These are phyloP conservation scores for Samia ricini DNA, from an alignment of 1,140 invertebrate species.

Conservation along the genomic window DNA sequence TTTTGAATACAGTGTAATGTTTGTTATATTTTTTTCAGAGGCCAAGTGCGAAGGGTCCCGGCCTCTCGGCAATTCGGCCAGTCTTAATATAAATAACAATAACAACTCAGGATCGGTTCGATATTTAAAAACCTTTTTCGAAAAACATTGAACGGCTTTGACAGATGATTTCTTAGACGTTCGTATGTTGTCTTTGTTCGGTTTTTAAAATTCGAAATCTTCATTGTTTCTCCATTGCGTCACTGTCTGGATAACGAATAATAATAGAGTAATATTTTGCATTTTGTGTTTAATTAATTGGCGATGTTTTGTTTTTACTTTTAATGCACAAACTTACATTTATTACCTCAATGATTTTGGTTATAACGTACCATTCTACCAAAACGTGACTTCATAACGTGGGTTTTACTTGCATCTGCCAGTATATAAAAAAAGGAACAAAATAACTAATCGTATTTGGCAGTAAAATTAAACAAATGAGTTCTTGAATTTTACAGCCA, in stretches of 20 bases:
- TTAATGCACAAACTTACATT: too few relatives aligned
- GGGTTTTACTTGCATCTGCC: too few relatives aligned
- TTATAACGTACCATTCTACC: too few relatives aligned
- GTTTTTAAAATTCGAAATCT: constrained; percentile 20
- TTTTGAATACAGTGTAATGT: neutral
- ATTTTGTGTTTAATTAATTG: neutral
- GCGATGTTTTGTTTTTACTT: too few relatives aligned
- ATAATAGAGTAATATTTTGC: neutral
- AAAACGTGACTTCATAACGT: too few relatives aligned
- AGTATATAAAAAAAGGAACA: too few relatives aligned
- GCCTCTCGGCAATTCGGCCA: constrained; percentile 65
- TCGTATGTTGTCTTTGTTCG: constrained; percentile 48
- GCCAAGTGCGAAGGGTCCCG: constrained; percentile 68
- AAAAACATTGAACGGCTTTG: constrained; percentile 69
- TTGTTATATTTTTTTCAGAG: constrained; percentile 48
- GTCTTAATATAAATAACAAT: constrained; percentile 74
- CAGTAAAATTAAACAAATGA: too few relatives aligned
- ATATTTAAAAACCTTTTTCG: constrained; percentile 59
- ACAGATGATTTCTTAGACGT: constrained; percentile 56
- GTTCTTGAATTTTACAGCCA: too few relatives aligned
- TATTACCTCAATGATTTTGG: too few relatives aligned
- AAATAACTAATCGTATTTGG: too few relatives aligned
- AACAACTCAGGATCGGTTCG: constrained; percentile 56
- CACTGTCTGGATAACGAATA: neutral
- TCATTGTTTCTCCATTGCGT: constrained; percentile 12